A percentile compares a stretch with the other conserved stretches of the same genome.
Evolutionary conservation across 1,140 invertebrate species (phyloP).

Genomic region (Aphidius ervi): DNA sequence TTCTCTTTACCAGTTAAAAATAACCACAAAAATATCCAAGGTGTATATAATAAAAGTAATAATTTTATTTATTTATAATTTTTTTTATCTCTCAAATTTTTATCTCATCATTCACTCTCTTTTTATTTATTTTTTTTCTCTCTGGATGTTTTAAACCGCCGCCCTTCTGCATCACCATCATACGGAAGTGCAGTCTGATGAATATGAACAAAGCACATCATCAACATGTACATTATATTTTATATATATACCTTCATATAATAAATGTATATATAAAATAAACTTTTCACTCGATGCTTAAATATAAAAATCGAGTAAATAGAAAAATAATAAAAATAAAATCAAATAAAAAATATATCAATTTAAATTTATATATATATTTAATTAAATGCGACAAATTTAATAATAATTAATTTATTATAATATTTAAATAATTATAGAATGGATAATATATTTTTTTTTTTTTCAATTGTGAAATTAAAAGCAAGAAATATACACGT

Average conservation of each 20-base stretch:
- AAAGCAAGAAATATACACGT: not conserved
- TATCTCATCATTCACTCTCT: not conserved
- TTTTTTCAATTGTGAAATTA: not conserved
- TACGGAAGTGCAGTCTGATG: constrained; percentile 27
- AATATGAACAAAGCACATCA: constrained; percentile 19
- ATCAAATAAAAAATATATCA: no score
- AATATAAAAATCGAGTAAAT: no score
- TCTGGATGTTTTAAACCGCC: not conserved
- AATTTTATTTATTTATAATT: no score
- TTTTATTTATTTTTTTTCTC: not conserved
- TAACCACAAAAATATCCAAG: no score
- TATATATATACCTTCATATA: no score
- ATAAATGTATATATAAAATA: not conserved
- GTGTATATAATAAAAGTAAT: no score
- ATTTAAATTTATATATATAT: no score
- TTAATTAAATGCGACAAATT: no score
- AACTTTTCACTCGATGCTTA: not conserved
- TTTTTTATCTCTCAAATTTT: no score
- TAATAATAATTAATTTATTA: not conserved
- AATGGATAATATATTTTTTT: no score
- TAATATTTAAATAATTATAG: constrained; percentile 3
- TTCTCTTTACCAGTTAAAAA: not conserved
- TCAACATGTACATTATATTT: no score
- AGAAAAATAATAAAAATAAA: no score
- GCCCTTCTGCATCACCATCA: not conserved